Evolutionary conservation across 2,113 vertebrate species (phyloP).

Genomic region (Coregonus clupeaformis): DNA sequence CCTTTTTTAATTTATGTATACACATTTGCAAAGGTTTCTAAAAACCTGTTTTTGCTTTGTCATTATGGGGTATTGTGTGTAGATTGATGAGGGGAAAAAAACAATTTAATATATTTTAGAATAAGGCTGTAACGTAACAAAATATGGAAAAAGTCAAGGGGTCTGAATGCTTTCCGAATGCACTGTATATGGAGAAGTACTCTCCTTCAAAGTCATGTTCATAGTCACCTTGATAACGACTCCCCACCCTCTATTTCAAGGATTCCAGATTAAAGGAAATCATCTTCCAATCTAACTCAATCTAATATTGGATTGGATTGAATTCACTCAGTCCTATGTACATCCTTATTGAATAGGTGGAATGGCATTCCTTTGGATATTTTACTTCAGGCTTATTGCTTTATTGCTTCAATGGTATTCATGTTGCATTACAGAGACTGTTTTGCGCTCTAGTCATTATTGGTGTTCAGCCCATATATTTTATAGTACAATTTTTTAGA

Average conservation of each 20-base stretch:
- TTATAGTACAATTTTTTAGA: too few species aligned
- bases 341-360: not conserved
- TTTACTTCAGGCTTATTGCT: not conserved
- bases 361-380: not conserved
- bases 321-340: not conserved
- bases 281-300: not conserved
- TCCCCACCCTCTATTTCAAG: not conserved
- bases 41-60: too few species aligned
- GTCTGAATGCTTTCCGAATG: too few species aligned
- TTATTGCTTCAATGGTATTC: not conserved
- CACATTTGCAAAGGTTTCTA: too few species aligned
- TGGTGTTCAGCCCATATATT: not conserved
- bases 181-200: not conserved
- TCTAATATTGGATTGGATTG: not conserved
- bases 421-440: not conserved
- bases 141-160: too few species aligned
- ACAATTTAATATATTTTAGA: too few species aligned
- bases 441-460: not conserved
- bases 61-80: too few species aligned
- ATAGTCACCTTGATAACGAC: not conserved
- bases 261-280: not conserved
- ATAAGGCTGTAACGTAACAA: too few species aligned
- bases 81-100: too few species aligned
- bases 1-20: too few species aligned
- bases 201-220: not conserved